Base-by-base conservation (phyloP, 2,113 vertebrate genomes). In the Mus spicilegus region DNA sequence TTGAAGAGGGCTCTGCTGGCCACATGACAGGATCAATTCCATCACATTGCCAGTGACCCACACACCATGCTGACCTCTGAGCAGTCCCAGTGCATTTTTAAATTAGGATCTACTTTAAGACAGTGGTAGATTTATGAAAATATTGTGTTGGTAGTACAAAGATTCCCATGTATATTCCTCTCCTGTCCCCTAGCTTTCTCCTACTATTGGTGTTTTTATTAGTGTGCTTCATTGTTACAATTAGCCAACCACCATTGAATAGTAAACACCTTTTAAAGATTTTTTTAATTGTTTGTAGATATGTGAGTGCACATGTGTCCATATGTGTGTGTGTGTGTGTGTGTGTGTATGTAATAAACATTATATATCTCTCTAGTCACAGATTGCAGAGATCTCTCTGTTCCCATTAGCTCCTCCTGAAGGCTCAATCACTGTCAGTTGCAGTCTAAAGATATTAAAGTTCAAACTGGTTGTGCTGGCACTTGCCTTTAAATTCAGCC, bases 191-290 rank as follows among this genome's bases (percentile, higher is more conserved):
- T 1, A 17, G 5, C 73, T 96, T 95, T 80, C 56, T 77, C 13
- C 39, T 89, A 7, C 24, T 65, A 8, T 46, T 70, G 84, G 12
- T 85, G 75, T 78, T 26, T 70, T 90, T n/a, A 20, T 39, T 78
- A 75, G 36, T 69, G 30, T 85, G 42, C 36, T 58, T 22, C 3
- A 8, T 70, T 95, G 42, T 87, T 97, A 39, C 1, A 84, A 26
- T 54, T 87, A 70, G 51, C 42, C 22, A 81, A n/a, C 26, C n/a
- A n/a, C 1, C 80, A 81, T 39, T 39, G 22, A 91, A 30, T 49
- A 82, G 91, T 94, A 86, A 91, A 89, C 61, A 56, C 46, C 30
- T 36, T 93, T 84, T 78, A 77, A 63, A 51, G 13, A 7, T 54
- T n/a, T 51, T 76, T 51, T 51, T 14, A 51, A 51, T 39, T 73